Evolutionary conservation across 2,888 invertebrate genomes (phyloP).

Genomic region (Muscina levida): DNA sequence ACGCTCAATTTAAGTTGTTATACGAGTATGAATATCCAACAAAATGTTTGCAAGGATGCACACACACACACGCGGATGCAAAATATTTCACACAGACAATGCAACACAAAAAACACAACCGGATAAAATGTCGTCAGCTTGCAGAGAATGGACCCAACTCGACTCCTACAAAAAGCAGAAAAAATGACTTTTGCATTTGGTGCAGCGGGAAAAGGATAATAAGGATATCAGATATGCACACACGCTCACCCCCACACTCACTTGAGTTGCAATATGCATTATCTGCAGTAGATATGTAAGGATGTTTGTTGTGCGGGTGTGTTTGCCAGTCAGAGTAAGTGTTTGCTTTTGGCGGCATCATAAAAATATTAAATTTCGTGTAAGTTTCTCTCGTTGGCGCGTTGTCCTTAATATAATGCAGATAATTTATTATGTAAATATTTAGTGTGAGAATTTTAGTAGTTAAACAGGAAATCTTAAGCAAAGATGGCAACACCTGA

Average conservation of each 20-base stretch:
- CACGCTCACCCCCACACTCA: background rate
- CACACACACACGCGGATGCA: background rate
- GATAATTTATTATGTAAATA: slow-evolving; percentile 54
- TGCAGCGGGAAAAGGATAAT: slow-evolving; percentile 15
- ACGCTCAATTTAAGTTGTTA: slow-evolving; percentile 79
- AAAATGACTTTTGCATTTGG: slow-evolving; percentile 14
- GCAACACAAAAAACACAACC: background rate
- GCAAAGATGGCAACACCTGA: background rate
- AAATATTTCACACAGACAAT: no score
- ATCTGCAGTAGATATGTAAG: background rate
- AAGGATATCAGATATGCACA: slow-evolving; percentile 33
- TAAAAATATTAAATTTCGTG: slow-evolving; percentile 30
- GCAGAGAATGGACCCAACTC: background rate
- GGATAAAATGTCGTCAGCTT: slow-evolving; percentile 28
- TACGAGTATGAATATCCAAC: slow-evolving; percentile 68
- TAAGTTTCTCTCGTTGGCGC: slow-evolving; percentile 6
- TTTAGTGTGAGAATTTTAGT: background rate
- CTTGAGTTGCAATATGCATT: slow-evolving; percentile 1
- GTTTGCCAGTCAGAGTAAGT: background rate
- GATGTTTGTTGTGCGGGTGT: no score
- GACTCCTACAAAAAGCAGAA: slow-evolving; percentile 4
- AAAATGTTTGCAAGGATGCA: slow-evolving; percentile 1
- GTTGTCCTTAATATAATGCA: slow-evolving; percentile 37
- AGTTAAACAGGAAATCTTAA: no score
- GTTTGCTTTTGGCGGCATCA: background rate